Percentiles rank a stretch among this genome's conserved stretches.
Conservation (phyloP, 2,888 invertebrate genomes). For the Resseliella maxima region DNA sequence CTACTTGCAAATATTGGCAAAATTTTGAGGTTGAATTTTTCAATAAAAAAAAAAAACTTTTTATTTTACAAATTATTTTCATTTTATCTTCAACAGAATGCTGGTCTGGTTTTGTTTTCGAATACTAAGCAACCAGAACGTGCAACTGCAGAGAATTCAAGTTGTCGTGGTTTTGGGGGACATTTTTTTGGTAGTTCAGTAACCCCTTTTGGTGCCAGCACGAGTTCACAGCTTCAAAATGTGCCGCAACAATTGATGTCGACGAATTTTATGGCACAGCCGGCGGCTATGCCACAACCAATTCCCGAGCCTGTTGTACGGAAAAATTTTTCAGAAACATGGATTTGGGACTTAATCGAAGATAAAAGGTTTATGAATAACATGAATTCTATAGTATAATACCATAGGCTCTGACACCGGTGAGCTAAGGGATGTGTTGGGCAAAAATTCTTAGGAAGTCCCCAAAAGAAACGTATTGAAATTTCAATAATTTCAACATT, state of each 20-base stretch:
- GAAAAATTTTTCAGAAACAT: conserved; percentile 59
- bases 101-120: conserved; percentile 65
- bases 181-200: too few relatives aligned
- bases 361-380: background rate
- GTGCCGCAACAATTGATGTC: too few relatives aligned
- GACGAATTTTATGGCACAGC: too few relatives aligned
- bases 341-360: conserved; percentile 58
- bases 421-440: too few relatives aligned
- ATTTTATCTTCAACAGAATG: conserved; percentile 63
- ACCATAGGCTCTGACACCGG: too few relatives aligned
- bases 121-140: conserved; percentile 61
- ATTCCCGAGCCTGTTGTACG: conserved; percentile 47
- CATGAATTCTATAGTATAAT: too few relatives aligned
- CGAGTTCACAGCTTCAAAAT: too few relatives aligned
- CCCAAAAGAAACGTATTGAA: too few relatives aligned
- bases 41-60: background rate
- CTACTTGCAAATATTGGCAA: background rate
- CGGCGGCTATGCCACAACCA: background rate
- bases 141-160: too few relatives aligned
- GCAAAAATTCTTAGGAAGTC: background rate
- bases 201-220: too few relatives aligned
- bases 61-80: background rate
- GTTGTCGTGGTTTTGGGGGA: too few relatives aligned
- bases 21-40: background rate
- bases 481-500: too few relatives aligned